Evolutionary conservation across 2,797 vertebrate genomes (phyloP), one percentile per base, ranked within the genome.

Genomic region (Alcedo atthis): DNA sequence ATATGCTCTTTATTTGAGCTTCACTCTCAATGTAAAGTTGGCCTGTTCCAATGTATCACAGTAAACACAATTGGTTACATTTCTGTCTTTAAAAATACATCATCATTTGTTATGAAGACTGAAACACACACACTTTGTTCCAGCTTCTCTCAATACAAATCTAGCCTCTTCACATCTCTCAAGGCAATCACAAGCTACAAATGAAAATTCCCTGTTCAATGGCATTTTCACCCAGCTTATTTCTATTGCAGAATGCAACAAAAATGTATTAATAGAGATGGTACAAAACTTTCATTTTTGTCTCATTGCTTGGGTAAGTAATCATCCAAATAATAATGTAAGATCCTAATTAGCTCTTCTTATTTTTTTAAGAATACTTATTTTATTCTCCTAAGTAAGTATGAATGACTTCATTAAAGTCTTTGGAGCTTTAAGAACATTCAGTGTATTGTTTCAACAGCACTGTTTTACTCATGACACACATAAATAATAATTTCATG

Each of bases 21-120:
- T 79, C 51, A 25, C 62, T 84, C 70, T 78, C 67, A 84, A 66
- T 21, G 75, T 19, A 69, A 75, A 62, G 43, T 32, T 59, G 25
- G 51, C 17, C n/a, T 59, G 49, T 87, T 92, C 57, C 42, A 24
- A 24, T 10, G 15, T 64, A 69, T 42, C 51, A 64, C 45, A 75
- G 46, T 25, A 81, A 75, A 58, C 25, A 86, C 35, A 87, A 88
- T 4, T 76, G 46, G 30, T 66, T 84, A 76, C 16, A 76, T 42
- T 90, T 69, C 61, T 79, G 25, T 68, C 62, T 90, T 95, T 49
- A 87, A 87, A 94, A 93, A 89, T 66, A 82, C 32, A 42, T 75
- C 94, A 95, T 51, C 86, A 21, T 53, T 81, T 85, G 53, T 81
- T 55, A 45, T 26, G 37, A 85, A 68, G 45, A 24, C 15, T 89